These are phyloP conservation scores for Muscicapa adusta DNA, from an alignment of 2,113 vertebrate genomes.

Conservation along the genomic window DNA sequence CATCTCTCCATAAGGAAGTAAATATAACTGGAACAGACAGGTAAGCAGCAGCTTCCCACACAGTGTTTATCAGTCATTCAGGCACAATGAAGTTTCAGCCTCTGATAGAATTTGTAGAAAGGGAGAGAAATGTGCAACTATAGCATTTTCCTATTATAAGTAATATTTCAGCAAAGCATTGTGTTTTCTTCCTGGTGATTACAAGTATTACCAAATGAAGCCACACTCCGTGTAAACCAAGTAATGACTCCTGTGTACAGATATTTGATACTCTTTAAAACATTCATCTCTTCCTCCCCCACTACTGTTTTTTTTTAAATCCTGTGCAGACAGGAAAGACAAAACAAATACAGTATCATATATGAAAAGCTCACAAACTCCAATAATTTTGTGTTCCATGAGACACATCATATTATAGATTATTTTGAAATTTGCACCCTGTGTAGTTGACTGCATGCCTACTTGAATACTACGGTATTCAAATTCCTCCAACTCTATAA, in stretches of 20 bases:
- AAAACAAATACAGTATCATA: neutral
- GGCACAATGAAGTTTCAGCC: neutral
- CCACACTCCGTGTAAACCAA: neutral
- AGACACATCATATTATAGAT: neutral
- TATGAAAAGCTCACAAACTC: neutral
- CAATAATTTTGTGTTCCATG: neutral
- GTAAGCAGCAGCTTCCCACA: slow-evolving; percentile 20
- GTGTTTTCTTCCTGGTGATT: neutral
- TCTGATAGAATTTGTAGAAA: neutral
- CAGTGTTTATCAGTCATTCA: neutral
- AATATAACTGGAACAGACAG: slow-evolving; percentile 29
- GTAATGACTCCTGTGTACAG: neutral
- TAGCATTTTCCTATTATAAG: neutral
- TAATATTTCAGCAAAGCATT: neutral
- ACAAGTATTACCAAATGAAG: neutral
- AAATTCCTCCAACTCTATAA: neutral
- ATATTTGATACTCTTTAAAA: neutral
- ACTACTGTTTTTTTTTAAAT: neutral
- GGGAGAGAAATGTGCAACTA: neutral
- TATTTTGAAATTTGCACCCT: neutral
- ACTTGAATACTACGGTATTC: neutral
- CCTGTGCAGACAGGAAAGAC: neutral
- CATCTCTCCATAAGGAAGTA: slow-evolving; percentile 41
- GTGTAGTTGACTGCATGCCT: neutral
- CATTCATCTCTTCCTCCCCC: neutral